Evolutionary conservation across 2,113 vertebrate genomes (phyloP), one percentile per base, ranked within the genome.

Genomic region (Acrocephalus kingi): DNA sequence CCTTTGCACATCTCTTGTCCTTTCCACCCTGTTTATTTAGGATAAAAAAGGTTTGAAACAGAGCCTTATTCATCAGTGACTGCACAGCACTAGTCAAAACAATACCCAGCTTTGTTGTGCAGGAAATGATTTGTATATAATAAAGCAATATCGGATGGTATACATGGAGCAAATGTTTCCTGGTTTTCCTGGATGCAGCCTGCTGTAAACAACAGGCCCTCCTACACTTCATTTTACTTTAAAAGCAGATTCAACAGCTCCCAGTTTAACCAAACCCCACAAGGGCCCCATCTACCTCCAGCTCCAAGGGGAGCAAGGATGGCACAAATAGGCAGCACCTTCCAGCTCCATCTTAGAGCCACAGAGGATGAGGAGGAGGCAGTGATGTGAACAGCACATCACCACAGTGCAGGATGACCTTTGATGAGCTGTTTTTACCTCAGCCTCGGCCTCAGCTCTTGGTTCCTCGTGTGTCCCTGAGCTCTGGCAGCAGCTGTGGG

Each of bases 101-200:
- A 49, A 2, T 2, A 11, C 6, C 9, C 8, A 3, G 51, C 27
- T 33, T 43, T 21, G 7, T 13, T 0, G 7, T 11, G 15, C 39
- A 51, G 52, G 37, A 76, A 87, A 43, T 2, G 0, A 43, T 31
- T 90, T 41, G 8, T n/a, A 27, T 11, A 4, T 27, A 68, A 79
- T 27, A 82, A 93, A 84, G 7, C 39, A 55, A 4, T 13, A 24
- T 11, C 15, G 19, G 3, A 2, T 37, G 13, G 51, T 48, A 37
- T 10, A 25, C 25, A 15, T 0, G 7, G 41, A 89, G n/a, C 5
- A 78, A 86, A 84, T 1, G 16, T 31, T 92, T 92, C 49, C 74
- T 89, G 56, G 8, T 62, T 90, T 71, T 84, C 59, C 54, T 78
- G 43, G 30, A 41, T 69, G n/a, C 69, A 81, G 52, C n/a, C 11